phyloP scores from a whole-genome alignment of 2,797 vertebrate genomes.

The Moxostoma hubbsi region DNA sequence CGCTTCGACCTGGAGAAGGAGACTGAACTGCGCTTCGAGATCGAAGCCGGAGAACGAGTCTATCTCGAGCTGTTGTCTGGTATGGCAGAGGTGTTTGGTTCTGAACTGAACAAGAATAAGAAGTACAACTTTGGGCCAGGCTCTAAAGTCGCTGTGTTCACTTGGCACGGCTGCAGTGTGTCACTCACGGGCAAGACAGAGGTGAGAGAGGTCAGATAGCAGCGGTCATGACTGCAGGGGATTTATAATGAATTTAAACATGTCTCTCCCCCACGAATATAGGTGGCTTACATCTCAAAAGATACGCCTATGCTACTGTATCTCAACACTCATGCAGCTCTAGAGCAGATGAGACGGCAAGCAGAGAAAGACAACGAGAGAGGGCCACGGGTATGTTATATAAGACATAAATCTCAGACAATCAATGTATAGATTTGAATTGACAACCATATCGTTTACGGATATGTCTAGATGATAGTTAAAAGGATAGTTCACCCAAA shows the following conservation, averaged over 20 bases:
- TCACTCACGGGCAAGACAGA: slow-evolving; percentile 93
- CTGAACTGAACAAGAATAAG: slow-evolving; percentile 95
- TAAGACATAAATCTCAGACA: no score
- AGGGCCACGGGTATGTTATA: no score
- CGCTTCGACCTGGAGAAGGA: slow-evolving; percentile 92
- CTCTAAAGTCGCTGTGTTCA: slow-evolving; percentile 95
- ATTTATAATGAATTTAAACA: neutral
- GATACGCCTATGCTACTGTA: no score
- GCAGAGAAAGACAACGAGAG: no score
- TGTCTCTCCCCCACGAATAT: neutral
- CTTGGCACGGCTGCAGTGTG: slow-evolving; percentile 95
- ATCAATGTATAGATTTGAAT: no score
- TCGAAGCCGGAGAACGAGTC: slow-evolving; percentile 88
- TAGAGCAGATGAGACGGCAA: no score
- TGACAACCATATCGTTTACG: no score
- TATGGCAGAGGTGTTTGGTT: slow-evolving; percentile 94
- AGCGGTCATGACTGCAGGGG: neutral
- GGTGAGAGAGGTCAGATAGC: slow-evolving; percentile 67
- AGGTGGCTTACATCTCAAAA: no score
- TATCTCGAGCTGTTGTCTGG: slow-evolving; percentile 91
- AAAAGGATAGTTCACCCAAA: no score
- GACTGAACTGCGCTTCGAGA: slow-evolving; percentile 95
- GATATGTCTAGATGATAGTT: no score
- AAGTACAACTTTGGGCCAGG: slow-evolving; percentile 93
- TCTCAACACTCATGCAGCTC: no score